These are phyloP conservation scores for Esox lucius DNA, from an alignment of 2,797 vertebrate genomes.

Conservation along the genomic window DNA sequence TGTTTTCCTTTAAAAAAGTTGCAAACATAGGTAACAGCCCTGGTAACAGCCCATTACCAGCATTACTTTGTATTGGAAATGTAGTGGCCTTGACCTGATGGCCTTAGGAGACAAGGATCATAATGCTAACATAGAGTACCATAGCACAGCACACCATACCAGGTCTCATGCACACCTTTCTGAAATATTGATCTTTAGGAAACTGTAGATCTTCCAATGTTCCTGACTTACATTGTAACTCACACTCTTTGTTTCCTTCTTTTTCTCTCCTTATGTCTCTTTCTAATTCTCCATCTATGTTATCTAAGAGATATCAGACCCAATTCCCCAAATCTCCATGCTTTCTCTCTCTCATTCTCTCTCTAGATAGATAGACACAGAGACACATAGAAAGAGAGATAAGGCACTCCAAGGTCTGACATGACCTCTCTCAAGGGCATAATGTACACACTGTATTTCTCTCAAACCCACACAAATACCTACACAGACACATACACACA, in stretches of 20 bases:
- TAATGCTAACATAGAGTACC: neutral
- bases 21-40: neutral
- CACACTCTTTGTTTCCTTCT: neutral
- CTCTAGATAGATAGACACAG: slow-evolving; percentile 6
- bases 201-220: neutral
- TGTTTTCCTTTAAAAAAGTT: neutral
- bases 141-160: neutral
- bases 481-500: neutral
- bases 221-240: neutral
- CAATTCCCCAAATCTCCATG: neutral
- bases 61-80: neutral
- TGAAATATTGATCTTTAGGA: neutral
- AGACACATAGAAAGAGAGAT: slow-evolving; percentile 2
- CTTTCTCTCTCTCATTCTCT: neutral
- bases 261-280: neutral
- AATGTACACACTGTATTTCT: neutral
- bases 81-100: neutral
- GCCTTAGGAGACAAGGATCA: neutral
- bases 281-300: neutral
- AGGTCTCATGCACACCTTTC: neutral
- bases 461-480: neutral
- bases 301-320: neutral
- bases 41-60: neutral
- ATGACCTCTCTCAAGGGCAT: slow-evolving; percentile 59
- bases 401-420: slow-evolving; percentile 49